phyloP scores from a whole-genome alignment of 2,113 vertebrate genomes.

The Nibea coibor region DNA sequence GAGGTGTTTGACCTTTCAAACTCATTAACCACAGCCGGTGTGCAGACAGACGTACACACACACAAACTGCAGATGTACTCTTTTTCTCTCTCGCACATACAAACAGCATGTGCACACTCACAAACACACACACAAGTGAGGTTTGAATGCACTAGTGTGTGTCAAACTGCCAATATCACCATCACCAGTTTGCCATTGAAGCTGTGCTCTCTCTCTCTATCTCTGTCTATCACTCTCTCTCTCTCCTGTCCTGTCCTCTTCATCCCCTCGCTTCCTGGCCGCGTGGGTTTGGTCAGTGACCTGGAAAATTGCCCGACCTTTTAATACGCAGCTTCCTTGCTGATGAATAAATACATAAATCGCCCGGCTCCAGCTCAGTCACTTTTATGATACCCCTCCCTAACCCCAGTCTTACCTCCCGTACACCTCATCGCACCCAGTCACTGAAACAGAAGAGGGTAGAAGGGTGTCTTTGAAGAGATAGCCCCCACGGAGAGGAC shows the following conservation, averaged over 20 bases:
- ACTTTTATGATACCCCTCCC: conserved; percentile 55
- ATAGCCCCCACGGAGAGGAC: conserved; percentile 56
- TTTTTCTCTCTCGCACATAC: neutral
- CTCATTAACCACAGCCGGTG: conserved; percentile 78
- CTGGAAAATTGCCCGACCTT: conserved; percentile 84
- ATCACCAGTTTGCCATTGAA: conserved; percentile 47
- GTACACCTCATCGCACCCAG: conserved; percentile 35
- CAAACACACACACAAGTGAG: conserved; percentile 13
- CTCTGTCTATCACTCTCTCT: conserved; percentile 18
- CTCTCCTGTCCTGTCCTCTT: conserved; percentile 34
- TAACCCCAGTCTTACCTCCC: conserved; percentile 22
- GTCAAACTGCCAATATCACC: conserved; percentile 55
- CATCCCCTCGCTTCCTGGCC: conserved; percentile 40
- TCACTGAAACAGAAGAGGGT: conserved; percentile 31
- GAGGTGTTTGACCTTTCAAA: conserved; percentile 85
- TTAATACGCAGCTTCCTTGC: conserved; percentile 73
- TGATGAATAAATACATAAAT: conserved; percentile 86
- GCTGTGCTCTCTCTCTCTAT: conserved; percentile 20
- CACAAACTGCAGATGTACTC: conserved; percentile 12
- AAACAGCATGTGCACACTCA: neutral
- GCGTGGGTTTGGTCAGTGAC: conserved; percentile 77
- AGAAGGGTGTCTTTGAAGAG: conserved; percentile 58
- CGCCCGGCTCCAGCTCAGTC: conserved; percentile 51
- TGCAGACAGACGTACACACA: conserved; percentile 41
- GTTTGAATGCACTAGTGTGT: conserved; percentile 30